A percentile compares a stretch with the other conserved stretches of the same genome.
phyloP scores from a whole-genome alignment of 2,888 invertebrate genomes.

The Gasteruption jaculator region DNA sequence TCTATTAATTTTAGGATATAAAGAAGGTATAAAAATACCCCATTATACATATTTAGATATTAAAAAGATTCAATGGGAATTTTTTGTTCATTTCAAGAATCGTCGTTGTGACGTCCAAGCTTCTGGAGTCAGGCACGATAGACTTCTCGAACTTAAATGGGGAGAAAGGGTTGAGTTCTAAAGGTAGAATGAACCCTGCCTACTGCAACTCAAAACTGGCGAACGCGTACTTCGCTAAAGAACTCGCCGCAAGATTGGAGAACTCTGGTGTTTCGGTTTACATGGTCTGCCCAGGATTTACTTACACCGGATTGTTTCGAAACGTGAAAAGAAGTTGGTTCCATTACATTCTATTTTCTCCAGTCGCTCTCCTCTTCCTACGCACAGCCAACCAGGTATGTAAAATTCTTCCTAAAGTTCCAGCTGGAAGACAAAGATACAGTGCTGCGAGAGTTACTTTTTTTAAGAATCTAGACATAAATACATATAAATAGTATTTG shows the following conservation, averaged over 20 bases:
- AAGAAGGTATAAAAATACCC: too few relatives aligned
- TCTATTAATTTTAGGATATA: not conserved
- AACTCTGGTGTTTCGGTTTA: constrained; percentile 62
- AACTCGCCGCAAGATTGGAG: constrained; percentile 59
- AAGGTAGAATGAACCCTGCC: constrained; percentile 55
- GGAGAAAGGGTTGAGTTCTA: constrained; percentile 52
- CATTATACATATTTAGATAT: constrained; percentile 6
- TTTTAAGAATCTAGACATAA: too few relatives aligned
- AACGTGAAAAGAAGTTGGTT: constrained; percentile 63
- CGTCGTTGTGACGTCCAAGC: constrained; percentile 67
- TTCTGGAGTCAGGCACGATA: constrained; percentile 67
- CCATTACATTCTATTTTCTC: constrained; percentile 67
- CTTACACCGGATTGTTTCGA: constrained; percentile 72
- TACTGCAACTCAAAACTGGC: constrained; percentile 77
- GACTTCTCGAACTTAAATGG: constrained; percentile 66
- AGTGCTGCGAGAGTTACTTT: too few relatives aligned
- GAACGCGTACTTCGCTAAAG: constrained; percentile 67
- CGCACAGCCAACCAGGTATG: constrained; percentile 68
- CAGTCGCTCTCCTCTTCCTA: constrained; percentile 68
- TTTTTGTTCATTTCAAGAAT: constrained; percentile 55
- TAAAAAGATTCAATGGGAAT: too few relatives aligned
- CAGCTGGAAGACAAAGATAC: too few relatives aligned
- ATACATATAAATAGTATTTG: too few relatives aligned
- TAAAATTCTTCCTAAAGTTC: constrained; percentile 20
- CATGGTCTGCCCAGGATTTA: constrained; percentile 75